Conservation (phyloP, 64 coral and sea anemone genomes). For the Exaiptasia diaphana region DNA sequence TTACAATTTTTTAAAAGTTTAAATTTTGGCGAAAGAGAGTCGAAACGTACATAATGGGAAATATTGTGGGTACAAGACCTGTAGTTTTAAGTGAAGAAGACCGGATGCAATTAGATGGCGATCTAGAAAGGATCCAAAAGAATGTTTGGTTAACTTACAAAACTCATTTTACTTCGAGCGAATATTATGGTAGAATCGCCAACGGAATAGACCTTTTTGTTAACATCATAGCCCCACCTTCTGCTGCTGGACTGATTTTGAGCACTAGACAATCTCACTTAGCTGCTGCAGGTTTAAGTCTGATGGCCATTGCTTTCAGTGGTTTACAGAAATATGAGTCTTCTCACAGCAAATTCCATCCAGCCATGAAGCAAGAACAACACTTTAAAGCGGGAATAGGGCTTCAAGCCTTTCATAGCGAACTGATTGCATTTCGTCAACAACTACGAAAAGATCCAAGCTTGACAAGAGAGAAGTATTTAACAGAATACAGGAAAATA, state of each 20-base stretch:
- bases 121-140: neutral
- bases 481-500: neutral
- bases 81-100: conserved; percentile 1
- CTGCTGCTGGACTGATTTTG: neutral
- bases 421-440: neutral
- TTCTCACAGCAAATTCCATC: neutral
- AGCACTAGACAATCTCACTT: neutral
- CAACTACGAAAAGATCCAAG: neutral
- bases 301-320: conserved; percentile 5
- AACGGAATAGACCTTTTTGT: neutral
- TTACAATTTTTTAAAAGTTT: too few species aligned
- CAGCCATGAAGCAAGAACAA: neutral
- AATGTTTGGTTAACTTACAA: conserved; percentile 40
- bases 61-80: too few species aligned
- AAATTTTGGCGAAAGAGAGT: too few species aligned
- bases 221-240: neutral
- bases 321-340: neutral
- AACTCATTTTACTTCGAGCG: conserved; percentile 32
- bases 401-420: neutral
- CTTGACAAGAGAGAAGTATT: neutral
- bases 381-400: conserved; percentile 15
- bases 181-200: conserved; percentile 21
- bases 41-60: too few species aligned
- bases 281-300: neutral
- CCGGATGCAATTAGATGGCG: neutral